Evolutionary conservation across 1,140 invertebrate species (phyloP).

Genomic region (Polypedilum vanderplanki): DNA sequence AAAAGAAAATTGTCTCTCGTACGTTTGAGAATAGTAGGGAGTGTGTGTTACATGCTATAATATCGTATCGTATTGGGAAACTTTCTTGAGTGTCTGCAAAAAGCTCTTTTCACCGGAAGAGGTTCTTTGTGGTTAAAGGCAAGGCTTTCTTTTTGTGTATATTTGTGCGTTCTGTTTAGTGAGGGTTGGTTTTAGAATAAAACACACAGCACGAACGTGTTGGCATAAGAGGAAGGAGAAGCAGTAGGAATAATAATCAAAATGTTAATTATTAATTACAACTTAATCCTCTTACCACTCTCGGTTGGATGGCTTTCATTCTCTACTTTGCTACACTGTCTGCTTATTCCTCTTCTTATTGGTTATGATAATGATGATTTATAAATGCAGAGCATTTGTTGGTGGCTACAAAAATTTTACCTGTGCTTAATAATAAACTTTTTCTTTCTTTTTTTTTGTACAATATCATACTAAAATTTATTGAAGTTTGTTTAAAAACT

Average conservation of each 20-base stretch:
- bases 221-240: not conserved
- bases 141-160: too few species aligned
- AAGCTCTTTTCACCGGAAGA: conserved; percentile 10
- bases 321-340: too few species aligned
- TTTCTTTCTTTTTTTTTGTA: not conserved
- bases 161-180: not conserved
- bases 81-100: conserved; percentile 3
- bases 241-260: conserved; percentile 20
- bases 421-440: not conserved
- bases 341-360: not conserved
- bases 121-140: not conserved
- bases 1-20: not conserved
- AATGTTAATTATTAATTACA: conserved; percentile 28
- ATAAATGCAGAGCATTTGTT: too few species aligned
- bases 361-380: too few species aligned
- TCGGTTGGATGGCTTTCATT: not conserved
- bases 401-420: not conserved
- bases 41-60: not conserved
- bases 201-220: not conserved
- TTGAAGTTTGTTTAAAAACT: not conserved
- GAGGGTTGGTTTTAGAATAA: not conserved
- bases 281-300: conserved; percentile 26
- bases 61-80: not conserved
- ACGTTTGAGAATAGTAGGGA: not conserved
- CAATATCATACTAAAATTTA: not conserved